Evolutionary conservation across 2,113 vertebrate species (phyloP).

Genomic region (Egretta garzetta): DNA sequence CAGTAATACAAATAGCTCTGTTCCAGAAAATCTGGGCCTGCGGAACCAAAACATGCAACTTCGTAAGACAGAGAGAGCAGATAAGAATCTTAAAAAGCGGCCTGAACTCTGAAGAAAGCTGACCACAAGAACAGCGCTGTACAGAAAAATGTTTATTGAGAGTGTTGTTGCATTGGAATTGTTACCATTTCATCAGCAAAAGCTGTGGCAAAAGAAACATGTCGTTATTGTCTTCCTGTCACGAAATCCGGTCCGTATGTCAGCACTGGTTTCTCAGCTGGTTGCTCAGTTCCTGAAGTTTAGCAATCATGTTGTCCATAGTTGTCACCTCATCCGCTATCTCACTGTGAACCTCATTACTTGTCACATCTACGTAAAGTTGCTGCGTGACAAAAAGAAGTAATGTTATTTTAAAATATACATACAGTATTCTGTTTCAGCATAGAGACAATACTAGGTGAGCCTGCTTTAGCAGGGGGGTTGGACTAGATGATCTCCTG

Average conservation of each 20-base stretch:
- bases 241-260: background rate
- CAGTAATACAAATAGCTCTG: background rate
- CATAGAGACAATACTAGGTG: background rate
- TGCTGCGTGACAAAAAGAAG: slow-evolving; percentile 80
- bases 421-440: background rate
- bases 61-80: background rate
- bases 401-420: background rate
- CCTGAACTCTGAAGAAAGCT: background rate
- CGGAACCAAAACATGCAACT: background rate
- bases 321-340: slow-evolving; percentile 78
- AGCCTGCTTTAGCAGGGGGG: too few relatives aligned
- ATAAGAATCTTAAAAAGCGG: background rate
- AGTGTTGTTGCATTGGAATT: background rate
- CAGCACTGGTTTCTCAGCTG: slow-evolving; percentile 79
- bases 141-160: slow-evolving; percentile 68
- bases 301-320: slow-evolving; percentile 78
- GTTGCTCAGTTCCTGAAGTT: slow-evolving; percentile 85
- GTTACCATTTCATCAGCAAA: slow-evolving; percentile 4
- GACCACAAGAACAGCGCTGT: background rate
- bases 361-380: slow-evolving; percentile 82
- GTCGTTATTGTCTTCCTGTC: background rate
- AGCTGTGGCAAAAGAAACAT: background rate
- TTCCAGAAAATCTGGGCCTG: background rate
- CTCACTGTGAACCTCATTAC: slow-evolving; percentile 79
- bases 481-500: too few relatives aligned